Percentiles rank a stretch among this genome's conserved stretches.
These are phyloP conservation scores for Clarias magur DNA, from an alignment of 2,113 vertebrate species.

Conservation along the genomic window DNA sequence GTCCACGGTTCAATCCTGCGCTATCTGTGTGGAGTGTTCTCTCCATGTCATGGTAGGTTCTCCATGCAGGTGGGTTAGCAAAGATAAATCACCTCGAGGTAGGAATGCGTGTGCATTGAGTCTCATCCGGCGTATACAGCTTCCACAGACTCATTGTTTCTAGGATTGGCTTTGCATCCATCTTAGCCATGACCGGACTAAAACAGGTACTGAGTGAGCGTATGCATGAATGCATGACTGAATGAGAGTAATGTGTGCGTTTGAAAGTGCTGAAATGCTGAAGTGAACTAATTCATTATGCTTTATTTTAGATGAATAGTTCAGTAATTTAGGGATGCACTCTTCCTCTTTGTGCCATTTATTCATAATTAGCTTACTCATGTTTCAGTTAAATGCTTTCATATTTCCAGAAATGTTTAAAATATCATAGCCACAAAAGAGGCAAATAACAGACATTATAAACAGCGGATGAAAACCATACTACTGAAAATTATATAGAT, in stretches of 20 bases:
- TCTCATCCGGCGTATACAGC: neutral
- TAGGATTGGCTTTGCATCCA: neutral
- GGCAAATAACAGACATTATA: neutral
- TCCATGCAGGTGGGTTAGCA: neutral
- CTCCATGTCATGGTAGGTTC: neutral
- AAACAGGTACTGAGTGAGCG: neutral
- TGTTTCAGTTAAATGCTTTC: neutral
- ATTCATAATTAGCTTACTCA: neutral
- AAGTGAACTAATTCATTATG: neutral
- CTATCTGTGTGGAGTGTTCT: neutral
- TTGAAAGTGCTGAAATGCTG: neutral
- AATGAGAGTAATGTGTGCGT: neutral
- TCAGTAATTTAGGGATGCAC: neutral
- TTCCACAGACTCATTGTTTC: neutral
- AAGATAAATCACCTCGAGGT: neutral
- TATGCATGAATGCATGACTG: neutral
- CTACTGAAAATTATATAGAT: neutral
- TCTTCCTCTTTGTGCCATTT: neutral
- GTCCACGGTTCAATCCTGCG: neutral
- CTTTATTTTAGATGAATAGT: neutral
- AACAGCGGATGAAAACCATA: neutral
- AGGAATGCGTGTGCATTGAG: neutral
- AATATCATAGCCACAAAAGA: neutral
- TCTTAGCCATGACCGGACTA: neutral
- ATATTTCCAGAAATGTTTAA: neutral